Evolutionary conservation across 2,113 vertebrate genomes (phyloP).

Genomic region (Symphodus melops): DNA sequence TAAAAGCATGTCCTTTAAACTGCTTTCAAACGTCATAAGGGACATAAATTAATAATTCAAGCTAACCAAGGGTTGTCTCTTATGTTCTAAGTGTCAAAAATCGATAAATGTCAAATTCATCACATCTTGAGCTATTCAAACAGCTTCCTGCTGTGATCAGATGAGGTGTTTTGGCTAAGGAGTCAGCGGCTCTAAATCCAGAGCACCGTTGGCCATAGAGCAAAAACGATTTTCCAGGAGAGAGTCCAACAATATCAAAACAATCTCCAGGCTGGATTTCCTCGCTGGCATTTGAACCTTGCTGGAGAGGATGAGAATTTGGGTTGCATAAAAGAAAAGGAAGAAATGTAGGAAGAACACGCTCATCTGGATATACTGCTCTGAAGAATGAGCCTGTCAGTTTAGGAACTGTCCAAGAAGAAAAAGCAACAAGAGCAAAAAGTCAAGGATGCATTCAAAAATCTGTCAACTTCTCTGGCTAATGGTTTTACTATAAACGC

Average conservation of each 20-base stretch:
- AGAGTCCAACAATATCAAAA: slow-evolving; percentile 81
- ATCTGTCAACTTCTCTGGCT: not conserved
- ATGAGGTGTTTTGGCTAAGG: slow-evolving; percentile 58
- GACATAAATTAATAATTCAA: not conserved
- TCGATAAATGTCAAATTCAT: not conserved
- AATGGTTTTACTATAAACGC: not conserved
- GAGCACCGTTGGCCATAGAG: slow-evolving; percentile 49
- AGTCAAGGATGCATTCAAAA: not conserved
- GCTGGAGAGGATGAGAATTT: slow-evolving; percentile 45
- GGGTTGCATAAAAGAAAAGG: slow-evolving; percentile 60
- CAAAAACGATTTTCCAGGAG: slow-evolving; percentile 78
- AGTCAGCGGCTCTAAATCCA: slow-evolving; percentile 61
- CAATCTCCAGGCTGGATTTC: slow-evolving; percentile 78
- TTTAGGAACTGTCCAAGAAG: slow-evolving; percentile 31
- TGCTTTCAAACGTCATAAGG: too few species aligned
- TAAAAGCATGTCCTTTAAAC: not conserved
- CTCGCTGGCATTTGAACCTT: slow-evolving; percentile 61
- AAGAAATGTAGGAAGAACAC: slow-evolving; percentile 35
- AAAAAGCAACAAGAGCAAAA: not conserved
- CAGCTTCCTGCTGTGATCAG: slow-evolving; percentile 49
- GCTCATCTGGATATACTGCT: slow-evolving; percentile 21
- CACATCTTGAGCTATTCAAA: slow-evolving; percentile 39
- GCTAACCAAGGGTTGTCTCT: not conserved
- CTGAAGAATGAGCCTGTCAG: slow-evolving; percentile 39
- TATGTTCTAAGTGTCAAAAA: slow-evolving; percentile 2